phyloP scores from a whole-genome alignment of 2,888 invertebrate genomes.

The Phalera bucephala region DNA sequence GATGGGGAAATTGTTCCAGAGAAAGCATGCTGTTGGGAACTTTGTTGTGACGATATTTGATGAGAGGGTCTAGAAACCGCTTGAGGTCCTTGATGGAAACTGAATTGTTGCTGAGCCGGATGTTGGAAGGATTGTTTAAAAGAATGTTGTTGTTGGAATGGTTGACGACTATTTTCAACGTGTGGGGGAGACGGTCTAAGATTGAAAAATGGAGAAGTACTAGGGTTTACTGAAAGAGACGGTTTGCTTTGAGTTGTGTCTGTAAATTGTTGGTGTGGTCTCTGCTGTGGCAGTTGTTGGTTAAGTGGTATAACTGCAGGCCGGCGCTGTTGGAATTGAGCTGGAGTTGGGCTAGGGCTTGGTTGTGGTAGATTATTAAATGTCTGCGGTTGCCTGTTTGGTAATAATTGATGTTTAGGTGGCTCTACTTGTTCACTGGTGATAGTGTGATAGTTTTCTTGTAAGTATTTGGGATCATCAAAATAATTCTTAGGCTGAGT shows the following conservation, averaged over 20 bases:
- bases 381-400: constrained; percentile 57
- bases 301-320: constrained; percentile 59
- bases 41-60: constrained; percentile 40
- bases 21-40: constrained; percentile 49
- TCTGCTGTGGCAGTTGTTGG: constrained; percentile 78
- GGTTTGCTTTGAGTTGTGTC: constrained; percentile 57
- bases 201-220: constrained; percentile 69
- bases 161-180: constrained; percentile 64
- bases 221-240: constrained; percentile 56
- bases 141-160: constrained; percentile 54
- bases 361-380: constrained; percentile 57
- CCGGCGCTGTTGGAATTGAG: constrained; percentile 62
- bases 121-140: constrained; percentile 38
- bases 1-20: constrained; percentile 46
- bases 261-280: constrained; percentile 63
- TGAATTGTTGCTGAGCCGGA: constrained; percentile 67
- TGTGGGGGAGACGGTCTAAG: constrained; percentile 73
- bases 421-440: constrained; percentile 74
- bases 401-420: constrained; percentile 66
- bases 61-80: constrained; percentile 53
- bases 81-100: constrained; percentile 72
- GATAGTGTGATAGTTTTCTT: constrained; percentile 80
- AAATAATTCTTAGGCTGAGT: constrained; percentile 64
- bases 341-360: constrained; percentile 56
- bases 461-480: constrained; percentile 77